These are phyloP conservation scores for Notolabrus celidotus DNA, from an alignment of 2,797 vertebrate species.

Conservation along the genomic window DNA sequence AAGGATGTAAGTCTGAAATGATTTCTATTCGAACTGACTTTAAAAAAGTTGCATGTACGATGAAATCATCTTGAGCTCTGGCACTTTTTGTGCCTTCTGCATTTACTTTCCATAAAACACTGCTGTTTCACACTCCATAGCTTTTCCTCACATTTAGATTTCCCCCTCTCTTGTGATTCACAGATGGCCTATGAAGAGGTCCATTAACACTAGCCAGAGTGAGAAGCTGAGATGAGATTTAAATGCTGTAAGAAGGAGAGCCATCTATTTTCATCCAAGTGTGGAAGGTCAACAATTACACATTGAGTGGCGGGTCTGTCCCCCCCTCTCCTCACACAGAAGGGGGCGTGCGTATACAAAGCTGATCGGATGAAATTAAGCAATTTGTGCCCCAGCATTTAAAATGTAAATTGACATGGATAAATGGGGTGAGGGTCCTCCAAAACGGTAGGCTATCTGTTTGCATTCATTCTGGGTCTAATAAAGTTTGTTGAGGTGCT, in stretches of 20 bases:
- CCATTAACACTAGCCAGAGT: slow-evolving; percentile 70
- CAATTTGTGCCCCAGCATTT: slow-evolving; percentile 55
- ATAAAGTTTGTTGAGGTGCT: slow-evolving; percentile 75
- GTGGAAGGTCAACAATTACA: slow-evolving; percentile 66
- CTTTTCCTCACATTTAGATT: slow-evolving; percentile 65
- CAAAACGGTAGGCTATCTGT: slow-evolving; percentile 48
- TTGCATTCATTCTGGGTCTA: slow-evolving; percentile 62
- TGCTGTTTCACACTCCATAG: slow-evolving; percentile 53
- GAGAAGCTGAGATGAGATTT: slow-evolving; percentile 68
- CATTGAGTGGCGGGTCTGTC: slow-evolving; percentile 21
- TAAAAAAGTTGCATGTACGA: slow-evolving; percentile 7
- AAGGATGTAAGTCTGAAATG: neutral
- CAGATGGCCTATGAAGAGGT: slow-evolving; percentile 70
- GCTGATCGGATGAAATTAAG: slow-evolving; percentile 60
- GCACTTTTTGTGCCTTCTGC: slow-evolving; percentile 22
- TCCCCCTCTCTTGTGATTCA: slow-evolving; percentile 51
- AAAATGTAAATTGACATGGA: slow-evolving; percentile 70
- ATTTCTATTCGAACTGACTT: no score
- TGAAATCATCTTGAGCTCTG: slow-evolving; percentile 33
- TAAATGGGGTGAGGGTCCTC: slow-evolving; percentile 61
- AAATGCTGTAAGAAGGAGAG: slow-evolving; percentile 65
- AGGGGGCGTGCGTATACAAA: slow-evolving; percentile 44
- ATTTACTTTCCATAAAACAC: slow-evolving; percentile 50
- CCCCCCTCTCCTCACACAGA: slow-evolving; percentile 28
- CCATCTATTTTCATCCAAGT: slow-evolving; percentile 62